Evolutionary conservation across 1,140 invertebrate genomes (phyloP), one percentile per base, ranked within the genome.

Genomic region (Drosophila ogumai): DNA sequence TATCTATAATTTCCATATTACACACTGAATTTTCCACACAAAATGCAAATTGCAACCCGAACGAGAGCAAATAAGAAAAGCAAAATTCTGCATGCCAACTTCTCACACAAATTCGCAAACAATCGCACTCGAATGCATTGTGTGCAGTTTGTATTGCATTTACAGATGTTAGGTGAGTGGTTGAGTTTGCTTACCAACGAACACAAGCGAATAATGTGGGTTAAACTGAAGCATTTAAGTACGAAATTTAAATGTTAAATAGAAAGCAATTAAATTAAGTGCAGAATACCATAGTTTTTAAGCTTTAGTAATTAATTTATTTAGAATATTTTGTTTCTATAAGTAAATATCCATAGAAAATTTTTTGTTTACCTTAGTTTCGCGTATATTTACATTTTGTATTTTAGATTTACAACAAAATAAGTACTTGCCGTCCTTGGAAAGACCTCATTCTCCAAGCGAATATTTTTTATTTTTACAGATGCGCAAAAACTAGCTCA

Each of bases 131-230:
- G 8, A 34, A 44, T 59, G 15, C 40, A 17, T 15, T 60, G 31
- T 60, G 61, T 44, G 22, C 22, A 28, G 25, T 34, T 64, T 59
- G 56, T 60, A 43, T 63, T 63, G 63, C 19, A 44, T 65, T 65
- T 63, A 34, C 57, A 65, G 40, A 65, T 60, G 61, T 43, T 41
- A 28, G 28, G 40, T 8, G 57, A 61, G 5, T 25, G 28, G 56
- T 13, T 17, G 19, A 34, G 38, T 64, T 43, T 64, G 55, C 55
- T n/a, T 10, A 32, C 38, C 28, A 43, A 60, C 22, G 36, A 41
- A 59, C 17, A 28, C 36, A 32, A 41, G 60, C 56, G 61, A 25
- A 34, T 64, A 43, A 64, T 64, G 10, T 64, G 61, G 38, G 36
- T 17, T 64, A 64, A 60, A 32, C 28, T 13, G 5, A 32, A 40